Base-by-base conservation (phyloP, 64 coral and sea anemone species). In the Astreopora myriophthalma region DNA sequence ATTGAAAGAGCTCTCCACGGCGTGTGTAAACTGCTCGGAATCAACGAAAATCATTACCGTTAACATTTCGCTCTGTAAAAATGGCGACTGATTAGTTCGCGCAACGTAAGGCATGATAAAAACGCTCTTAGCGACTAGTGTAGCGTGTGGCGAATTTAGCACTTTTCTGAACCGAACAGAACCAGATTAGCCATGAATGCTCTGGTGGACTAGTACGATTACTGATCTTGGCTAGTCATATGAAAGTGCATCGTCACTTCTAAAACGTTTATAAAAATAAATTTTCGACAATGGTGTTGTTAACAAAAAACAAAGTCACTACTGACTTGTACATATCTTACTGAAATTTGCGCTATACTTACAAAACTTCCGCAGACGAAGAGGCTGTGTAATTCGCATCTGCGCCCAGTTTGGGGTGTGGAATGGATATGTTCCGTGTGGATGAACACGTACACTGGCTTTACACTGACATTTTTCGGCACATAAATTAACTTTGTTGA, bases 401-500 rank as follows among this genome's bases (percentile, higher is more conserved):
- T 14, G 34, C 58, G 76, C 51, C 16, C 16, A 30, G 27, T 34
- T 61, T 58, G 58, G 48, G 31, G 23, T 46, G 10, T 24, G 72
- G 32, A 1, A 6, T 16, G 16, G 37, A 26, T 23, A 28, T 32
- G 76, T 60, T 80, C 48, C 48, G 51, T 80, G 49, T 76, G 38
- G 23, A 20, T 76, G 74, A 34, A 60, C 51, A 80, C 51, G 30
- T 48, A 62, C 6, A 33, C 7, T 27, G 27, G 14, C 19, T 8
- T 3, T 44, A 27, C 19, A 17, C n/a, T n/a, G n/a, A n/a, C 52
- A 17, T 13, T 58, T 80, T 28, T 33, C 48, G 16, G 13, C 13
- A 38, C 20, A 73, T 73, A n/a, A 78, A 78, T 78, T 30, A 49
- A 46, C 25, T 17, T 46, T 51, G 75, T 51, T 78, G 75, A 78